A percentile compares a stretch with the other conserved stretches of the same genome.
Conservation (phyloP, 2,797 vertebrate genomes). For the Anguilla marmorata region DNA sequence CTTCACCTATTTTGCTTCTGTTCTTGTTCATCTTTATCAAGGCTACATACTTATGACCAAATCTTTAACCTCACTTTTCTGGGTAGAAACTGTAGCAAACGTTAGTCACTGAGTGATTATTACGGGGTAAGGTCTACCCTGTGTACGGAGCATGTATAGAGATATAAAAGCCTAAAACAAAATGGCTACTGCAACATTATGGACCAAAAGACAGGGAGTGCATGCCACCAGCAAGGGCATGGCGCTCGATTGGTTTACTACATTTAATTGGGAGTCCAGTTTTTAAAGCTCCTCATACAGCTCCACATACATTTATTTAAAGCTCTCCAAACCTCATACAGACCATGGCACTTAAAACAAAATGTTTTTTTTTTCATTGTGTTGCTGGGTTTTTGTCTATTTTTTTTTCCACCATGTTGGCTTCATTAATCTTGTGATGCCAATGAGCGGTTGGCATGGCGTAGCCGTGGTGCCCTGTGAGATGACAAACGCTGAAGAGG, state of each 20-base stretch:
- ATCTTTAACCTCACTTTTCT: too few species aligned
- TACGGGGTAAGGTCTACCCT: too few species aligned
- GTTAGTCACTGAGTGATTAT: too few species aligned
- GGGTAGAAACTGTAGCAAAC: too few species aligned
- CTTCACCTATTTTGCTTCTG: too few species aligned
- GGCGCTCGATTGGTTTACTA: not conserved
- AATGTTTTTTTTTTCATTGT: not conserved
- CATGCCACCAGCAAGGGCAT: not conserved
- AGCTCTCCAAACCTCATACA: not conserved
- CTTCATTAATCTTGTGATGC: not conserved
- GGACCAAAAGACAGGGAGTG: too few species aligned
- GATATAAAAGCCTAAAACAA: too few species aligned
- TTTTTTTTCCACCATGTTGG: not conserved
- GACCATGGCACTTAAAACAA: not conserved
- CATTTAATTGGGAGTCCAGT: not conserved
- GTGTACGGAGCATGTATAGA: too few species aligned
- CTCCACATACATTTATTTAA: not conserved
- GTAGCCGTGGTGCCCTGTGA: not conserved
- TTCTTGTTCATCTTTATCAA: too few species aligned
- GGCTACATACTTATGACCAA: too few species aligned
- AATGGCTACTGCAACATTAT: too few species aligned
- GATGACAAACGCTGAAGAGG: not conserved
- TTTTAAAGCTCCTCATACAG: too few species aligned
- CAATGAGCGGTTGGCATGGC: not conserved
- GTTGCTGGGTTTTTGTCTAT: not conserved